phyloP scores from a whole-genome alignment of 2,888 invertebrate species.

The Pristionchus maxplancki region DNA sequence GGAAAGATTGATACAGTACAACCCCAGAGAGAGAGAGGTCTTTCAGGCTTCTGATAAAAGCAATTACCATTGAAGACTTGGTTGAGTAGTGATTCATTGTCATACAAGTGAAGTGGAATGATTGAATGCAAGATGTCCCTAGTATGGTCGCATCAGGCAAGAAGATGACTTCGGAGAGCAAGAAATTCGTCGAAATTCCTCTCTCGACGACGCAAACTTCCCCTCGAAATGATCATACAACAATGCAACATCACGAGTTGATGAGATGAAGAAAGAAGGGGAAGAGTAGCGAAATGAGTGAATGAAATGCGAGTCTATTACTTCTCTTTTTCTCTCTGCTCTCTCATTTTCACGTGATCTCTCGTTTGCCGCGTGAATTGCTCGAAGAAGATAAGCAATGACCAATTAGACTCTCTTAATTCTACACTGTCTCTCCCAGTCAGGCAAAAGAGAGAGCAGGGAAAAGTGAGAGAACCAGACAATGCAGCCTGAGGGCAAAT shows the following conservation, averaged over 20 bases:
- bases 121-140: no score
- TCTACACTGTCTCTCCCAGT: not conserved
- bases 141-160: no score
- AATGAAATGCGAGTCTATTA: constrained; percentile 32
- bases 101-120: no score
- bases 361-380: constrained; percentile 7
- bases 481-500: not conserved
- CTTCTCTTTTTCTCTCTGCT: not conserved
- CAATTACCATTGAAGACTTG: no score
- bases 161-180: no score
- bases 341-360: not conserved
- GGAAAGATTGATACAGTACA: no score
- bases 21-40: no score
- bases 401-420: constrained; percentile 23
- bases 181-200: no score
- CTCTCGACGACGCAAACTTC: not conserved
- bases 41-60: no score
- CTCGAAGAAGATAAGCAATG: constrained; percentile 24
- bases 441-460: not conserved
- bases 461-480: not conserved
- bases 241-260: constrained; percentile 8
- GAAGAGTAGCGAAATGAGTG: constrained; percentile 37
- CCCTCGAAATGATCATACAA: not conserved
- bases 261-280: not conserved
- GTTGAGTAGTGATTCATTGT: no score